Base-by-base conservation (phyloP, 2,888 invertebrate genomes). In the Ectobius pallidus region DNA sequence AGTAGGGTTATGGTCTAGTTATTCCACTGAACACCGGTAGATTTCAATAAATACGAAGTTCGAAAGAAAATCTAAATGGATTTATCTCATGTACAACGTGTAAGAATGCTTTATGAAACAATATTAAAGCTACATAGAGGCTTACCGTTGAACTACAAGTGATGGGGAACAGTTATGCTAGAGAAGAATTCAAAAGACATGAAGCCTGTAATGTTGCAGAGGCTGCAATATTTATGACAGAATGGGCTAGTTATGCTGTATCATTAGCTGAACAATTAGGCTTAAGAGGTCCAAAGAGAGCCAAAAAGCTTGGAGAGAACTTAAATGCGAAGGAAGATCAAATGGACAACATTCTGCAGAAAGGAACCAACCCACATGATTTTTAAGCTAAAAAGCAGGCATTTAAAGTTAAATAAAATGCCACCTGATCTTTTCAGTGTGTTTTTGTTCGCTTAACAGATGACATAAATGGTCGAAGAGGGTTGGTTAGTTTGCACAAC, bases 161-260 rank as follows among this genome's bases (percentile, higher is more conserved):
- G 3, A 80, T 95, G 32, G 95, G 95, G 0, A 90, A 93, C 79
- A 87, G 87, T 78, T 95, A 95, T 80, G 91, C 91, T 0, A 88
- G 88, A 75, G 93, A 93, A 77, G 95, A 97, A 83, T 97, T 97
- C 81, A 90, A 89, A 79, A 85, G 94, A 61, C 96, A 97, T 81
- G 92, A 93, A 80, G 87, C 86, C 11, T 93, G 92, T 78, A 88
- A 87, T 69, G 85, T 87, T 0, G 84, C 86, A 55, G 93, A 95
- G 81, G 89, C 93, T 0, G 84, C 86, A 16, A 86, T 91, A 69
- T 97, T 97, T 81, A 87, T 97, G 82, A 89, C 87, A 30, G 96
- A 96, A 84, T 97, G 97, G 97, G 91, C 93, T 65, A 88, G 90
- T 77, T 95, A 95, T 82, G 93, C 93, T 11, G 83, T 92, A 25